Base-by-base conservation (phyloP, 2,113 vertebrate species). In the Odontophorus gujanensis region DNA sequence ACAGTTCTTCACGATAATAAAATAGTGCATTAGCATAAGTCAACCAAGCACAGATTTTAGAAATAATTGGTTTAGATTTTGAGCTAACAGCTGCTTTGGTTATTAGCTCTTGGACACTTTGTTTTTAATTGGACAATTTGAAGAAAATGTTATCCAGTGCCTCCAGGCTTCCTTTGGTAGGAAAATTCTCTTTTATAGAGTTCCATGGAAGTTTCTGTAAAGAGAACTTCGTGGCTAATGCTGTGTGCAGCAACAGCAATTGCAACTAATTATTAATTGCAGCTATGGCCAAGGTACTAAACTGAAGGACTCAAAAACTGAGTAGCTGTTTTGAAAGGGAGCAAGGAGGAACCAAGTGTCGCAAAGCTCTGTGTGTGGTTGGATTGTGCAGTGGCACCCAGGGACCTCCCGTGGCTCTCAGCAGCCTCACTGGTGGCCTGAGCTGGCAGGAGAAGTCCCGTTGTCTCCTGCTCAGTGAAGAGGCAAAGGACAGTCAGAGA, bases 1-100 rank as follows among this genome's bases (percentile, higher is more conserved):
- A 62, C 89, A 63, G 11, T 91, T 87, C 17, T 65, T 91, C 78
- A 45, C 51, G 50, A 91, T 76, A 93, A 94, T 87, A 85, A 92
- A 94, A 55, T 2, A 71, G 59, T 66, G 74, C 75, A 87, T 95
- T 93, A 85, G 79, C 81, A 85, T 92, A 93, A 96, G 84, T 96
- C 95, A 45, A 74, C 95, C 91, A 91, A 89, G 81, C 89, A 38
- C 40, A 89, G 87, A 87, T 92, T 92, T 95, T 50, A 10, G 87
- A 95, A 96, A 71, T 92, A 96, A 95, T 95, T 95, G 91, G 89
- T 92, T 92, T 91, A 77, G 92, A 80, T 92, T 94, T 92, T 69
- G 42, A 87, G 75, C 81, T 91, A 55, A 67, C 67, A 89, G 93
- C 81, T 92, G 89, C 95, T 95, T 91, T 76, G 84, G 86, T 89